Evolutionary conservation across 2,113 vertebrate genomes (phyloP).

Genomic region (Aptenodytes forsteri): DNA sequence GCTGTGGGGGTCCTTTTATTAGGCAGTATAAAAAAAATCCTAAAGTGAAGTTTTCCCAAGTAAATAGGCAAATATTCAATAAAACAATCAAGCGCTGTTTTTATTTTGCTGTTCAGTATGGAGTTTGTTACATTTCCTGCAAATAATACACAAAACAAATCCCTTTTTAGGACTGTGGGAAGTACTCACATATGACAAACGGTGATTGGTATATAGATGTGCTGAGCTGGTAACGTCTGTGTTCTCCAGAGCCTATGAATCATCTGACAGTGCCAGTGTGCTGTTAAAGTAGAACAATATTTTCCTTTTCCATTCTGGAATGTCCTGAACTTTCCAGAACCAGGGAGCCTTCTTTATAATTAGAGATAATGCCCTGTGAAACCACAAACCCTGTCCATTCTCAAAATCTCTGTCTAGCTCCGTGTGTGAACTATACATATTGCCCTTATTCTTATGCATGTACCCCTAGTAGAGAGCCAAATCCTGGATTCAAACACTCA

Average conservation of each 20-base stretch:
- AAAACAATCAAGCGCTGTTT: conserved; percentile 39
- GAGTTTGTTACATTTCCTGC: conserved; percentile 40
- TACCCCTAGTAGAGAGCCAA: neutral
- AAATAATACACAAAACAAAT: conserved; percentile 56
- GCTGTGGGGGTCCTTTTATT: conserved; percentile 60
- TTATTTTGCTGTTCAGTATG: conserved; percentile 29
- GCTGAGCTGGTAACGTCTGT: conserved; percentile 67
- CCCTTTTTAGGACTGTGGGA: conserved; percentile 50
- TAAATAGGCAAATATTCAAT: conserved; percentile 27
- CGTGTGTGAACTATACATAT: neutral
- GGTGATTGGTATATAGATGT: conserved; percentile 56
- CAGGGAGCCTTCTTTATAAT: neutral
- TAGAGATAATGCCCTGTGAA: neutral
- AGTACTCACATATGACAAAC: conserved; percentile 68
- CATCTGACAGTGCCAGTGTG: conserved; percentile 19
- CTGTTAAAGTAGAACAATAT: conserved; percentile 39
- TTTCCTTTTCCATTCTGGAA: conserved; percentile 16
- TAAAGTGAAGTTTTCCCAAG: conserved; percentile 50
- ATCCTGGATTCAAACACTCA: neutral
- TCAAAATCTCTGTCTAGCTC: neutral
- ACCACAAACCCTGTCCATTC: neutral
- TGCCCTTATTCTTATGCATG: neutral
- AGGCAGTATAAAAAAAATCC: neutral
- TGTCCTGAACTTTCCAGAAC: neutral
- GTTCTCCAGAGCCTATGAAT: conserved; percentile 58